phyloP scores from a whole-genome alignment of 2,888 invertebrate species.

The Aricia artaxerxes region DNA sequence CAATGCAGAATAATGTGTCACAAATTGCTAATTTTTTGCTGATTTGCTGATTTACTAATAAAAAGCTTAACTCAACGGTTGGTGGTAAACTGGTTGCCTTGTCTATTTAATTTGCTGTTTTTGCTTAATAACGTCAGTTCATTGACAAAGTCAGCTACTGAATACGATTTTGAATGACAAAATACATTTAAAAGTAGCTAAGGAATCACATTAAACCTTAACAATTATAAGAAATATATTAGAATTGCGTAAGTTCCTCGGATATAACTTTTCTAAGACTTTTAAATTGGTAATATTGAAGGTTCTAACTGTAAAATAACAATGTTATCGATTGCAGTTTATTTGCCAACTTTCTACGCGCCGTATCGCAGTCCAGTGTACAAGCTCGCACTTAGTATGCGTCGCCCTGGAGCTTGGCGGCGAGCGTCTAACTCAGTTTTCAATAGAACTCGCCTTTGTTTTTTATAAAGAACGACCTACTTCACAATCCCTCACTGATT shows the following conservation, averaged over 20 bases:
- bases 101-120: too few relatives aligned
- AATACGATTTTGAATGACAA: too few relatives aligned
- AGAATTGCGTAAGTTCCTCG: background rate
- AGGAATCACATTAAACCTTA: background rate
- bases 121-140: too few relatives aligned
- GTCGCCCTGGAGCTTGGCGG: background rate
- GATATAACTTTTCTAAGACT: too few relatives aligned
- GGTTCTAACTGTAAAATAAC: too few relatives aligned
- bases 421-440: background rate
- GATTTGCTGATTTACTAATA: too few relatives aligned
- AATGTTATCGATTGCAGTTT: background rate
- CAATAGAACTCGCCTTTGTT: slow-evolving; percentile 6
- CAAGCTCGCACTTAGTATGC: background rate
- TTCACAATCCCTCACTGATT: background rate
- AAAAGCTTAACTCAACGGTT: too few relatives aligned
- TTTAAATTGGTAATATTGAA: too few relatives aligned
- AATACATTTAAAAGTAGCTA: too few relatives aligned
- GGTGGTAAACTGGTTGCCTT: too few relatives aligned
- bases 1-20: background rate
- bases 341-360: background rate
- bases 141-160: too few relatives aligned
- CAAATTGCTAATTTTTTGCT: background rate
- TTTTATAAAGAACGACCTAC: slow-evolving; percentile 13
- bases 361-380: background rate
- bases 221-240: too few relatives aligned